These are phyloP conservation scores for Oreochromis aureus DNA, from an alignment of 2,113 vertebrate genomes.

Conservation along the genomic window DNA sequence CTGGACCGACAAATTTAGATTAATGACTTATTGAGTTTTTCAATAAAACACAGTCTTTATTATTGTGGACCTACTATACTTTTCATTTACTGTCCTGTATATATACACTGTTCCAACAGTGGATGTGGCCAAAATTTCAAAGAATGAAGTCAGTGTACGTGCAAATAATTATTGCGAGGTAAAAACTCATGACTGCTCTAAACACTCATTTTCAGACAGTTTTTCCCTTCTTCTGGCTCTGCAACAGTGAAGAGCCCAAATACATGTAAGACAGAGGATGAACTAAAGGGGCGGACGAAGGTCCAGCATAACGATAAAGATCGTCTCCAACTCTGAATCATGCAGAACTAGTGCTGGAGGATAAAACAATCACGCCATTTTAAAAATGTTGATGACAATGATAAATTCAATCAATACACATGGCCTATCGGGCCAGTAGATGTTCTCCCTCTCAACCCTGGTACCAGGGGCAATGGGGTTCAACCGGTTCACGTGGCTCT, in stretches of 20 bases:
- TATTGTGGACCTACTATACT: not conserved
- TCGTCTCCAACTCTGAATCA: not conserved
- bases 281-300: rapidly evolving
- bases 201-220: not conserved
- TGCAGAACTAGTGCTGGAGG: not conserved
- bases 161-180: not conserved
- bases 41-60: not conserved
- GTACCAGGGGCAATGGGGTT: not conserved
- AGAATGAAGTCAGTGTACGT: not conserved
- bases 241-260: not conserved
- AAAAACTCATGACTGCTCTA: not conserved
- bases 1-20: not conserved
- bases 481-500: not conserved
- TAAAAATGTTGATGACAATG: not conserved
- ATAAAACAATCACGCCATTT: not conserved
- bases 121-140: not conserved
- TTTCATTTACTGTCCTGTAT: not conserved
- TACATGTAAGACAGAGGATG: not conserved
- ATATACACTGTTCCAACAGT: too few relatives aligned
- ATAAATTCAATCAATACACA: not conserved
- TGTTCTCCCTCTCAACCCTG: not conserved
- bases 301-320: not conserved
- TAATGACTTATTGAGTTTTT: not conserved
- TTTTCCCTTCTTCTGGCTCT: not conserved
- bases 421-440: not conserved